A percentile compares a stretch with the other conserved stretches of the same genome.
These are phyloP conservation scores for Smittia aterrima DNA, from an alignment of 2,888 invertebrate genomes.

Conservation along the genomic window DNA sequence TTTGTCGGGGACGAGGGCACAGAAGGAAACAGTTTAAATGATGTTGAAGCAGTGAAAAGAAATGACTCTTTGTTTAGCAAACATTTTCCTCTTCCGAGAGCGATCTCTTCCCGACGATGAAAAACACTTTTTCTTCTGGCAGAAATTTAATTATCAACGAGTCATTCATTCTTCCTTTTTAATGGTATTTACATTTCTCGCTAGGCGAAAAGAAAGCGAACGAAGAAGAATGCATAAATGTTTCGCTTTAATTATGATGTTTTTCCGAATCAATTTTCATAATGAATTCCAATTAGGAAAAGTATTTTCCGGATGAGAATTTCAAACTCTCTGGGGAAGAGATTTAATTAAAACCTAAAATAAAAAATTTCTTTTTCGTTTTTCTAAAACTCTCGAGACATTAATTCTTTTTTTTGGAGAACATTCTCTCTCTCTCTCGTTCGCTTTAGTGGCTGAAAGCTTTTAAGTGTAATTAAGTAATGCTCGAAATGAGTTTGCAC, in stretches of 20 bases:
- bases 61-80: conserved; percentile 12
- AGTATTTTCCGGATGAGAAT: not conserved
- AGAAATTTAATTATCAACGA: conserved; percentile 9
- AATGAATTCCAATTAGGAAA: conserved; percentile 12
- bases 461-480: conserved; percentile 24
- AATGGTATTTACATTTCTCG: conserved; percentile 9
- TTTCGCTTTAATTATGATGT: conserved; percentile 22
- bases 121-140: not conserved
- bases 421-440: too few species aligned
- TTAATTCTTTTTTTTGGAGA: too few species aligned
- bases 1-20: not conserved
- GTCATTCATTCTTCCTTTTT: not conserved
- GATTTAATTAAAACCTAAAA: conserved; percentile 19
- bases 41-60: conserved; percentile 11
- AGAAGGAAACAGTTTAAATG: conserved; percentile 1
- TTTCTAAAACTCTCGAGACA: too few species aligned
- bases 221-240: conserved; percentile 5
- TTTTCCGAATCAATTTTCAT: conserved; percentile 8
- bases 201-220: not conserved
- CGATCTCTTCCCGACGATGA: conserved; percentile 11
- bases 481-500: not conserved
- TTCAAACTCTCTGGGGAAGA: not conserved
- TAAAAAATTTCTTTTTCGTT: too few species aligned
- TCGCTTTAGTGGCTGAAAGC: not conserved
- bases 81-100: not conserved